Conservation (phyloP, 1,140 invertebrate genomes). For the Apis dorsata region DNA sequence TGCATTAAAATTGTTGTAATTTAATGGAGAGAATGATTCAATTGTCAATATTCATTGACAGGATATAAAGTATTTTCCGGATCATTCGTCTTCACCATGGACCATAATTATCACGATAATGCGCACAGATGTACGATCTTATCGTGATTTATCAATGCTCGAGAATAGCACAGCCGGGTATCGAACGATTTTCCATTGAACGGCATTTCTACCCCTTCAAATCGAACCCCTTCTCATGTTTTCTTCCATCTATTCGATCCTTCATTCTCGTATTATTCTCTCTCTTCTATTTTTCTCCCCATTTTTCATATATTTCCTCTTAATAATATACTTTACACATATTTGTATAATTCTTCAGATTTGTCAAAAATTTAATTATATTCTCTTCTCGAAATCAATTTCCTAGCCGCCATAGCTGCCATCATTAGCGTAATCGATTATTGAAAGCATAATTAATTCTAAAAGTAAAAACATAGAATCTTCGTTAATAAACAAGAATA, state of each 20-base stretch:
- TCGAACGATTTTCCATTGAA: conserved; percentile 54
- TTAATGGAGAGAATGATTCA: background rate
- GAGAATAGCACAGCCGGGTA: conserved; percentile 31
- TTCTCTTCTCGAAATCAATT: too few species aligned
- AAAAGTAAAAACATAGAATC: too few species aligned
- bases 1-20: background rate
- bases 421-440: too few species aligned
- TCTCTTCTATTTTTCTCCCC: background rate
- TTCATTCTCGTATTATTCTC: conserved; percentile 2
- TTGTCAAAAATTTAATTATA: too few species aligned
- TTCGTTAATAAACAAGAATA: too few species aligned
- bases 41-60: conserved; percentile 15
- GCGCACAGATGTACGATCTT: conserved; percentile 18
- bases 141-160: conserved; percentile 43
- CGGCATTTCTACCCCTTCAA: conserved; percentile 39
- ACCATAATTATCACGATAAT: conserved; percentile 38
- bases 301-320: too few species aligned
- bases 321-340: too few species aligned
- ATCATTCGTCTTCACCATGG: conserved; percentile 18
- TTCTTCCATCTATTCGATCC: background rate
- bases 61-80: conserved; percentile 22
- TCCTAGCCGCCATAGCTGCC: too few species aligned
- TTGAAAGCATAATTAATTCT: too few species aligned
- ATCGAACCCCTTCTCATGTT: background rate
- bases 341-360: background rate